Conservation (phyloP, 2,888 invertebrate genomes). For the Meloe dianella region DNA sequence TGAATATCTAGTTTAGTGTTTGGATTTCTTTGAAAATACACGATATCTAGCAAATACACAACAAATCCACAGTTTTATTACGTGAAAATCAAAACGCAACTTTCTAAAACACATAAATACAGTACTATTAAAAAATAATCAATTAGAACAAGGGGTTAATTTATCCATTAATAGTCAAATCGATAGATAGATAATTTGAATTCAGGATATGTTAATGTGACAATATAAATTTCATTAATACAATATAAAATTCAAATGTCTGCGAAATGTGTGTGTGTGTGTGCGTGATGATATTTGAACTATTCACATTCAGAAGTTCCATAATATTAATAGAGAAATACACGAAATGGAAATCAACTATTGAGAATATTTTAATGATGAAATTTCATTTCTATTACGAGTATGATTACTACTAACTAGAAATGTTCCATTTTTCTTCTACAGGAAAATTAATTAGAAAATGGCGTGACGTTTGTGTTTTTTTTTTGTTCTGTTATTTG, state of each 20-base stretch:
- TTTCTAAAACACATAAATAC: no score
- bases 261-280: not conserved
- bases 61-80: no score
- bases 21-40: no score
- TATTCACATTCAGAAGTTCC: not conserved
- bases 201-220: conserved; percentile 17
- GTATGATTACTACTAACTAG: not conserved
- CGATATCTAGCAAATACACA: no score
- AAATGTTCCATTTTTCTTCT: not conserved
- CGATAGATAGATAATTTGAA: conserved; percentile 17
- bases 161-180: no score
- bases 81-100: no score
- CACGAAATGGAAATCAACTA: not conserved
- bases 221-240: not conserved
- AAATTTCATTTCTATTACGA: not conserved
- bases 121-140: no score
- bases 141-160: no score
- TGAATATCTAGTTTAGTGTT: no score
- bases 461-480: not conserved
- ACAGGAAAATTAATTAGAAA: not conserved
- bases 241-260: not conserved
- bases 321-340: no score
- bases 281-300: not conserved
- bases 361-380: not conserved
- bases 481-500: not conserved